phyloP scores from a whole-genome alignment of 2,113 vertebrate species.

The Hemibagrus wyckioides region DNA sequence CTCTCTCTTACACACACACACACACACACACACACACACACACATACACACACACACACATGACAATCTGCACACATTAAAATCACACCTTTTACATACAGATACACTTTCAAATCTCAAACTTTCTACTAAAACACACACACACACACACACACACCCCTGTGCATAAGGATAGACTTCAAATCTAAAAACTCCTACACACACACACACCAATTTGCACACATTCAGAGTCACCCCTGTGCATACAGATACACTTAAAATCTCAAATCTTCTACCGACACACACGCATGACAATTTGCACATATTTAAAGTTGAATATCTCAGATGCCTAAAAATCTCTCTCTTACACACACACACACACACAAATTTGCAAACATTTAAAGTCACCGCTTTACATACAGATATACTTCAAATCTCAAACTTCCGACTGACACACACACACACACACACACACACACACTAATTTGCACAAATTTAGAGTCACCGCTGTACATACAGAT shows the following conservation, averaged over 20 bases:
- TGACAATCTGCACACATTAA: not conserved
- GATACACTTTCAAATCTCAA: too few relatives aligned
- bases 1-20: not conserved
- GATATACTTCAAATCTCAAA: not conserved
- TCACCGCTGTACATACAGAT: not conserved
- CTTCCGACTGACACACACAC: not conserved
- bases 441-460: not conserved
- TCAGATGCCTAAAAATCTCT: too few relatives aligned
- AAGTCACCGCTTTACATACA: not conserved
- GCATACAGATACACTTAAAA: not conserved
- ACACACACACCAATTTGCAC: not conserved
- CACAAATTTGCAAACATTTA: not conserved
- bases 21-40: not conserved
- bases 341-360: not conserved
- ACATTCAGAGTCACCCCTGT: not conserved
- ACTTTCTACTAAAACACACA: not conserved
- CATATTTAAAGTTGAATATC: too few relatives aligned
- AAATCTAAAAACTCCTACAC: not conserved
- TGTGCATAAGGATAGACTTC: not conserved
- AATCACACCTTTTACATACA: not conserved
- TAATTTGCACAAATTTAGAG: not conserved
- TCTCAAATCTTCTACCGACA: not conserved
- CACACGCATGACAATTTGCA: not conserved
- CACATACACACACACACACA: not conserved
- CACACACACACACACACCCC: not conserved